Conservation (phyloP, 2,113 vertebrate species). For the Gorilla gorilla region DNA sequence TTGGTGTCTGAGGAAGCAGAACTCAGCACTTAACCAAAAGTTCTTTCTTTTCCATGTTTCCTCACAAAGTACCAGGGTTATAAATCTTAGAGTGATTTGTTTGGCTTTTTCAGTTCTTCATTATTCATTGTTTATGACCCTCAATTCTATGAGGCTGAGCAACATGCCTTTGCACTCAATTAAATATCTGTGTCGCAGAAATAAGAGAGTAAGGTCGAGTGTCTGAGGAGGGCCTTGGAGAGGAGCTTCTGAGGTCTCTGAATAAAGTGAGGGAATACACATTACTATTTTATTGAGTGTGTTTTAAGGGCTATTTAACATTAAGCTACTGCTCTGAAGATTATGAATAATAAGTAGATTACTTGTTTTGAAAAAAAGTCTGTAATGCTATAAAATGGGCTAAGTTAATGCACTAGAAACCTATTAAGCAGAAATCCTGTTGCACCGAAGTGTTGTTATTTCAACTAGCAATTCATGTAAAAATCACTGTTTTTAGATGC, state of each 20-base stretch:
- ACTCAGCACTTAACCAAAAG: no score
- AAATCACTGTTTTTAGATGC: neutral
- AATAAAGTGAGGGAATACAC: neutral
- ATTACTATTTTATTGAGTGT: neutral
- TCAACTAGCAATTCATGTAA: neutral
- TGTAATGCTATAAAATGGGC: constrained; percentile 48
- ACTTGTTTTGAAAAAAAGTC: constrained; percentile 43
- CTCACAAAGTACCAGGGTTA: neutral
- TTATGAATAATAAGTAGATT: constrained; percentile 16
- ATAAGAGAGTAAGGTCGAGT: neutral
- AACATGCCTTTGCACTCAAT: neutral
- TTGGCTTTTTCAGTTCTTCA: neutral
- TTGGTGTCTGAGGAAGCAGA: neutral
- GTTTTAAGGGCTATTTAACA: constrained; percentile 47
- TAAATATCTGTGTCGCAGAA: constrained; percentile 4
- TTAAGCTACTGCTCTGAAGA: neutral
- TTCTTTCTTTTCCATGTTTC: neutral
- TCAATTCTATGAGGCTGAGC: constrained; percentile 24
- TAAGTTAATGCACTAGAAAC: neutral
- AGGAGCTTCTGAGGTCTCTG: neutral
- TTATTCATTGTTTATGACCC: neutral
- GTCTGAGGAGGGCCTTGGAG: neutral
- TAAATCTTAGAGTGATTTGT: neutral
- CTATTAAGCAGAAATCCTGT: neutral
- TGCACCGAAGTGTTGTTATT: neutral